These are phyloP conservation scores for Taenaris catops DNA, from an alignment of 2,888 invertebrate genomes.

Conservation along the genomic window DNA sequence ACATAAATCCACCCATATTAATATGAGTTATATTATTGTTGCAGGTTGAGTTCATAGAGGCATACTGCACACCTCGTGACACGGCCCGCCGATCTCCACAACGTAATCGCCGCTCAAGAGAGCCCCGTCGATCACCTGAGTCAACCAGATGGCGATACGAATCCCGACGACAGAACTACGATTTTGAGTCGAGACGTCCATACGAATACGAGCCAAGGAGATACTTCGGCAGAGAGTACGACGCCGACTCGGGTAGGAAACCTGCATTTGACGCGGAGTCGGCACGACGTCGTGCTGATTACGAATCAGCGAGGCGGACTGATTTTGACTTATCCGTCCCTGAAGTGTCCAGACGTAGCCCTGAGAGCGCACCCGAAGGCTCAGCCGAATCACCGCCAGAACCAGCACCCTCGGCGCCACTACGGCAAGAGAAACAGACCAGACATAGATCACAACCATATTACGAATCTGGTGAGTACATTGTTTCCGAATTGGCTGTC, in stretches of 20 bases:
- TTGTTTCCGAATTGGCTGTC: constrained; percentile 8
- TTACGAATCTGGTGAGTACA: constrained; percentile 72
- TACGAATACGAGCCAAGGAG: constrained; percentile 61
- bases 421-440: constrained; percentile 55
- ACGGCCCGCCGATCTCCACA: constrained; percentile 75
- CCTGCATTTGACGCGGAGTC: constrained; percentile 65
- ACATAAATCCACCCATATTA: too few species aligned
- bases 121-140: constrained; percentile 63
- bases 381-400: constrained; percentile 71
- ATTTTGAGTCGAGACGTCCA: constrained; percentile 62
- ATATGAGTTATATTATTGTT: too few species aligned
- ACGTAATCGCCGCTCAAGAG: constrained; percentile 64
- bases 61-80: constrained; percentile 87
- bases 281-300: constrained; percentile 63
- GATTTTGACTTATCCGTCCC: constrained; percentile 70
- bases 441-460: constrained; percentile 65
- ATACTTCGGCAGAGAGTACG: constrained; percentile 52
- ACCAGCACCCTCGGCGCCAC: constrained; percentile 69
- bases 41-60: constrained; percentile 86
- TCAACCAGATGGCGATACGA: constrained; percentile 70
- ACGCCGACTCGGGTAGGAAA: constrained; percentile 61
- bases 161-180: constrained; percentile 61
- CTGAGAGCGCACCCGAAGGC: constrained; percentile 69
- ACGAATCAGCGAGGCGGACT: constrained; percentile 70
- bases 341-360: constrained; percentile 59